Conservation (phyloP, 2,797 vertebrate species). For the Trichosurus vulpecula region DNA sequence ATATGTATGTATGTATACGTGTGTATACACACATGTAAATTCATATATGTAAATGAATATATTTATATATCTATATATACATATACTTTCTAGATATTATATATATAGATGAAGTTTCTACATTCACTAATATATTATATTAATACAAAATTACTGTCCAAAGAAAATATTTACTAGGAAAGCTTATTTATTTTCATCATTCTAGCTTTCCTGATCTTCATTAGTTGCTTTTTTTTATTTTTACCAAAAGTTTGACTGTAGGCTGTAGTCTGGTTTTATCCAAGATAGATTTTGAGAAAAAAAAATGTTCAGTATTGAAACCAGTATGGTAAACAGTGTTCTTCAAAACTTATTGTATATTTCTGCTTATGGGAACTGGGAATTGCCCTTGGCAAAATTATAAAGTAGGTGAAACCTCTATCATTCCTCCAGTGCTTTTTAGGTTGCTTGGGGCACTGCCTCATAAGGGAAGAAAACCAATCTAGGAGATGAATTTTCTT, state of each 20-base stretch:
- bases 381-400: not conserved
- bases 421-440: not conserved
- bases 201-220: not conserved
- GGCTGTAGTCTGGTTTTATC: not conserved
- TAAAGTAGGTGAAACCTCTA: not conserved
- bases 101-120: not conserved
- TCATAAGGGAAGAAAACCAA: not conserved
- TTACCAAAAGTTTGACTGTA: not conserved
- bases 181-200: not conserved
- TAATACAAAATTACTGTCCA: not conserved
- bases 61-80: not conserved
- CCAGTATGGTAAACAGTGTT: not conserved
- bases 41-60: too few species aligned
- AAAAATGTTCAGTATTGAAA: not conserved
- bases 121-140: not conserved
- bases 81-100: not conserved
- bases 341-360: not conserved
- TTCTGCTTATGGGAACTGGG: conserved; percentile 4
- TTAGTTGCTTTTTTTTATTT: not conserved
- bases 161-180: not conserved
- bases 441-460: not conserved
- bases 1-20: not conserved
- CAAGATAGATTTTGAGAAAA: not conserved
- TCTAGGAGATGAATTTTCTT: not conserved
- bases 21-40: too few species aligned